phyloP scores from a whole-genome alignment of 2,797 vertebrate species.

The Ceryle rudis region DNA sequence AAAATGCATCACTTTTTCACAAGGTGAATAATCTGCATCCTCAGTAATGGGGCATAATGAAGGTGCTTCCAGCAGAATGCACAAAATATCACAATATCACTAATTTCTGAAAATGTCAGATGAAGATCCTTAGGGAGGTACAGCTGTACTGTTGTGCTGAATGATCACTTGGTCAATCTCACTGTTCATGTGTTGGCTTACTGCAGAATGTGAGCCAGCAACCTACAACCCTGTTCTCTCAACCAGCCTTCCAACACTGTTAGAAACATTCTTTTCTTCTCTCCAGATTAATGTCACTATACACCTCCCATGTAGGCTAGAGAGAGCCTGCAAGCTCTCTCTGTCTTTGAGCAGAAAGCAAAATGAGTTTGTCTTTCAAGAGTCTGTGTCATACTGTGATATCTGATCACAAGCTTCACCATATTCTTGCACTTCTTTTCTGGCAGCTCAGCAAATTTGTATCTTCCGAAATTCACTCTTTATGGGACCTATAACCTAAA shows the following conservation, averaged over 20 bases:
- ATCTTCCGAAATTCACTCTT: constrained; percentile 69
- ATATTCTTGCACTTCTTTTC: neutral
- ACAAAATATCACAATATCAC: neutral
- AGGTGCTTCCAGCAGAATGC: neutral
- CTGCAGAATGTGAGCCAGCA: neutral
- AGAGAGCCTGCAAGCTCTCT: neutral
- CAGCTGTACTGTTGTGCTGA: neutral
- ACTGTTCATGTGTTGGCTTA: neutral
- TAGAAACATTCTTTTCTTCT: neutral
- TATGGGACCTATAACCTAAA: constrained; percentile 73
- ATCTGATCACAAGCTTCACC: neutral
- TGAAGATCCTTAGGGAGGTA: neutral
- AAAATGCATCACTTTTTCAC: neutral
- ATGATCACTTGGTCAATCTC: neutral
- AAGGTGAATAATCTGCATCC: neutral
- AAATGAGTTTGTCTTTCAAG: neutral
- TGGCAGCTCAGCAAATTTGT: constrained; percentile 65
- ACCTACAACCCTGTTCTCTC: neutral
- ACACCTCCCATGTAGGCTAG: neutral
- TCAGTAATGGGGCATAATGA: neutral
- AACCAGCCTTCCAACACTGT: neutral
- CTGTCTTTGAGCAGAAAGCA: neutral
- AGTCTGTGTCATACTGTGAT: neutral
- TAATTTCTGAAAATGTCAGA: neutral
- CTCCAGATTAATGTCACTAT: neutral